Percentiles rank a stretch among this genome's conserved stretches.
Evolutionary conservation across 2,888 invertebrate species (phyloP).

Genomic region (Anagyrus pseudococci): DNA sequence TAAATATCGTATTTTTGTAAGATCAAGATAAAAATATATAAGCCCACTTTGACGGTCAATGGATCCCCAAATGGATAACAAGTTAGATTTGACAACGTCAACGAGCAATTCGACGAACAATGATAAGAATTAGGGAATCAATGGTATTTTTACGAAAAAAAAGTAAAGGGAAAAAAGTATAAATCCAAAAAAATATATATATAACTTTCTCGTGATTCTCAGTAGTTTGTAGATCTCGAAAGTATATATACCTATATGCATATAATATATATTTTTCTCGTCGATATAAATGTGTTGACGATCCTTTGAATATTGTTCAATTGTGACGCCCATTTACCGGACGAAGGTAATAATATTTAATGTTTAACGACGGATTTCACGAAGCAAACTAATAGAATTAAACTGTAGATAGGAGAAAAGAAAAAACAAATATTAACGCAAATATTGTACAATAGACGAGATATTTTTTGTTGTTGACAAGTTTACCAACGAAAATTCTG

Average conservation of each 20-base stretch:
- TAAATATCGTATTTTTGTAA: too few relatives aligned
- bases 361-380: slow-evolving; percentile 17
- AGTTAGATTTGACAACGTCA: too few relatives aligned
- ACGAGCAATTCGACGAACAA: too few relatives aligned
- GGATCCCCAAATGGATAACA: too few relatives aligned
- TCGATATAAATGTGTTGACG: slow-evolving; percentile 22
- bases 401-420: slow-evolving; percentile 25
- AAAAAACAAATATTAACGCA: too few relatives aligned
- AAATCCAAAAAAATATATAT: too few relatives aligned
- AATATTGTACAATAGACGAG: slow-evolving; percentile 30
- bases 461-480: slow-evolving; percentile 31
- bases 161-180: too few relatives aligned
- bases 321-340: slow-evolving; percentile 24
- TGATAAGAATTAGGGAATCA: slow-evolving; percentile 6
- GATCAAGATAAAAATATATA: too few relatives aligned
- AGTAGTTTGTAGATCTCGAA: slow-evolving; percentile 23
- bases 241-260: too few relatives aligned
- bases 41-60: too few relatives aligned
- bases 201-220: slow-evolving; percentile 32
- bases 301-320: slow-evolving; percentile 21
- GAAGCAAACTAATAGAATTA: slow-evolving; percentile 31
- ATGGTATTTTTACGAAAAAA: slow-evolving; percentile 20
- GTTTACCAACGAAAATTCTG: slow-evolving; percentile 16
- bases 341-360: slow-evolving; percentile 14
- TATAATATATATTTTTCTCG: slow-evolving; percentile 34